These are phyloP conservation scores for Polymixis flavicincta DNA, from an alignment of 2,888 invertebrate genomes.

Conservation along the genomic window DNA sequence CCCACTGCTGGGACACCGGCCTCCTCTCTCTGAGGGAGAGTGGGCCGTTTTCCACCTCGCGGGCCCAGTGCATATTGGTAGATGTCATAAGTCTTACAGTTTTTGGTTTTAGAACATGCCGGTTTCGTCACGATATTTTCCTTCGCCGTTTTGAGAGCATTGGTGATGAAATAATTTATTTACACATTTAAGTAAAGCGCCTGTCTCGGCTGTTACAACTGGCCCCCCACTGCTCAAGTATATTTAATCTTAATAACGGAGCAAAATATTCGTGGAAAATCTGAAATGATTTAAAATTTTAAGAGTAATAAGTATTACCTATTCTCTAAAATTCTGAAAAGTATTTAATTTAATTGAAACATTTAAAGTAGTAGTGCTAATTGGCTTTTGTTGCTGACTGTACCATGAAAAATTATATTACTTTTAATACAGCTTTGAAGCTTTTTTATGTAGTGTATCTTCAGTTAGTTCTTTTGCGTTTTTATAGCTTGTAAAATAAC, in stretches of 20 bases:
- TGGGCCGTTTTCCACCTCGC: no score
- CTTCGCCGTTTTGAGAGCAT: no score
- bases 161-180: no score
- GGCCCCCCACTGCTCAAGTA: neutral
- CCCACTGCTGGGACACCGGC: no score
- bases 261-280: neutral
- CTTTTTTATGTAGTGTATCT: conserved; percentile 11
- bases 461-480: conserved; percentile 7
- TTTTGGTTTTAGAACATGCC: no score
- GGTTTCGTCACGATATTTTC: no score
- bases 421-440: conserved; percentile 32
- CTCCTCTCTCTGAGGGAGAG: no score
- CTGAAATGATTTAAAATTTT: neutral
- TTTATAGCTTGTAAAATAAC: conserved; percentile 43
- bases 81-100: no score
- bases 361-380: no score
- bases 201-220: no score
- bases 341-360: neutral
- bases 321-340: neutral
- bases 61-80: no score
- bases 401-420: conserved; percentile 33
- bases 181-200: no score
- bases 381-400: neutral
- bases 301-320: neutral
- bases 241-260: neutral